Evolutionary conservation across 2,113 vertebrate genomes (phyloP).

Genomic region (Nettapus auritus): DNA sequence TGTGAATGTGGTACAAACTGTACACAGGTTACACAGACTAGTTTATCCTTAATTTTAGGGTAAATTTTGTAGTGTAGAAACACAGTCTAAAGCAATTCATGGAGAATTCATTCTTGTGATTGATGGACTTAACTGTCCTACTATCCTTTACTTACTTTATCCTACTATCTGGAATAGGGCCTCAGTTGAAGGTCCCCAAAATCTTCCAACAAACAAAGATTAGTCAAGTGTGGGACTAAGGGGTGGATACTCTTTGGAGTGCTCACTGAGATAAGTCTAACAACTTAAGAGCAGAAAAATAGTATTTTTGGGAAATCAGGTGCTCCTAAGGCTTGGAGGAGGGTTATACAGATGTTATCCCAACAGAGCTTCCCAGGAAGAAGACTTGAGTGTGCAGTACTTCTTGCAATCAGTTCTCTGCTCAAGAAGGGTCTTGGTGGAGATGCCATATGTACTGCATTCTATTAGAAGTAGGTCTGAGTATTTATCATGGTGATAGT

Average conservation of each 20-base stretch:
- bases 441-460: background rate
- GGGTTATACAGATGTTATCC: background rate
- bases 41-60: background rate
- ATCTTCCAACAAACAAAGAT: background rate
- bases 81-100: background rate
- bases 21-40: background rate
- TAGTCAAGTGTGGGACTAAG: background rate
- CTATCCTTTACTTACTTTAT: background rate
- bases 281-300: background rate
- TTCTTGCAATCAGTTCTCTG: background rate
- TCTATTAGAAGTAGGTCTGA: conserved; percentile 3
- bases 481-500: background rate
- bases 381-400: background rate
- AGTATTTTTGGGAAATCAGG: background rate
- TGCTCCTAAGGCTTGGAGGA: background rate
- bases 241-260: background rate
- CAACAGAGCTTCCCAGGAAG: background rate
- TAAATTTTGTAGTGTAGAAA: background rate
- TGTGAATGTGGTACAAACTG: fast-evolving
- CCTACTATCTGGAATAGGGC: background rate
- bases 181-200: background rate
- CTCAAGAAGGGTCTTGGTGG: background rate
- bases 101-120: background rate
- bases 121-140: background rate
- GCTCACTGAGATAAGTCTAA: background rate